phyloP scores from a whole-genome alignment of 2,113 vertebrate species.

The Cyanoderma ruficeps region DNA sequence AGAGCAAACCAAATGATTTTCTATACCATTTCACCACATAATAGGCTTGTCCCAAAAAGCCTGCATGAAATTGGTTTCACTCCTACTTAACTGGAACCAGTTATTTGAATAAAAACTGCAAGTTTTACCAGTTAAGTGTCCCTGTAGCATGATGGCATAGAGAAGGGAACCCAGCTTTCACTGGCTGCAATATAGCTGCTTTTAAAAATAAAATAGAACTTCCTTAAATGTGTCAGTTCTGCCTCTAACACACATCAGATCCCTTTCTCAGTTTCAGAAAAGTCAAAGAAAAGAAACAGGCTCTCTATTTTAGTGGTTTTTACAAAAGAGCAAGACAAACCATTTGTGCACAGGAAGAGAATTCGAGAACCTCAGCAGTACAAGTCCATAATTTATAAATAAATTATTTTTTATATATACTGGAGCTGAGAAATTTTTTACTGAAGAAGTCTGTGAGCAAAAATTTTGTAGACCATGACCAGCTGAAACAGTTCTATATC shows the following conservation, averaged over 20 bases:
- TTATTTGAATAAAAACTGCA: neutral
- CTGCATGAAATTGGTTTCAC: slow-evolving; percentile 4
- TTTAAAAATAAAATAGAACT: neutral
- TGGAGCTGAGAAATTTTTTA: neutral
- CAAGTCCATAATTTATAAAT: neutral
- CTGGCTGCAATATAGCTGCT: neutral
- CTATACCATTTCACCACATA: slow-evolving; percentile 24
- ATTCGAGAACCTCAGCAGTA: neutral
- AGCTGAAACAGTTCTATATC: rapidly evolving
- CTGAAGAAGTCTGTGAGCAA: neutral
- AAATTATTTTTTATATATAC: no score
- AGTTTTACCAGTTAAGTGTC: neutral
- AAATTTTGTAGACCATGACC: neutral
- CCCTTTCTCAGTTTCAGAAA: neutral
- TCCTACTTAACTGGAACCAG: neutral
- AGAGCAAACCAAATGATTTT: neutral
- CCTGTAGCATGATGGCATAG: neutral
- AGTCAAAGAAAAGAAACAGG: neutral
- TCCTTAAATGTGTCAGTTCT: neutral
- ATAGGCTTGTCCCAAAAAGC: slow-evolving; percentile 2
- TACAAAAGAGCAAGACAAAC: rapidly evolving
- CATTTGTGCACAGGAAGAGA: rapidly evolving
- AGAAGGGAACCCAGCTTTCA: neutral
- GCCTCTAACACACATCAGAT: neutral
- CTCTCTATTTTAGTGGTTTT: neutral